A percentile compares a stretch with the other conserved stretches of the same genome.
Evolutionary conservation across 2,888 invertebrate genomes (phyloP).

Genomic region (Zygogramma bicolorata): DNA sequence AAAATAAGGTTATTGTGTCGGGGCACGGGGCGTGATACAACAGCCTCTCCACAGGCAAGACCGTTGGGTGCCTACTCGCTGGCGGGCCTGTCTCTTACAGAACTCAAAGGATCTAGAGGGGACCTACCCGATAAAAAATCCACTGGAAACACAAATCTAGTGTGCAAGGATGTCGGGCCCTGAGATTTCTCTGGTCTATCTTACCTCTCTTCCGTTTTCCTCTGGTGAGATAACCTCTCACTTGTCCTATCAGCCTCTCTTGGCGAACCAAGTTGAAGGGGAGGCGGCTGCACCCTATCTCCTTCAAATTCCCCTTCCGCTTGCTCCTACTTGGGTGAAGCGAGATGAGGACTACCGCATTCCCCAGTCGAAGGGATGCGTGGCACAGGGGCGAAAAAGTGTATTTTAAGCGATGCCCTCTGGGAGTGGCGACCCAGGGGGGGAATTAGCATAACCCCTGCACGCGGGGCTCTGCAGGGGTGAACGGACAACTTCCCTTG

Average conservation of each 20-base stretch:
- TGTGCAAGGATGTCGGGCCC: constrained; percentile 10
- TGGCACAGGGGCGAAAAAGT: background rate
- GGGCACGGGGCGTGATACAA: background rate
- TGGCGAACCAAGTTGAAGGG: background rate
- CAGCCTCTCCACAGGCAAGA: constrained; percentile 6
- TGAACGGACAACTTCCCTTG: background rate
- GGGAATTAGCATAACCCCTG: background rate
- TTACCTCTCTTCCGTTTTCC: background rate
- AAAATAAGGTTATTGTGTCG: background rate
- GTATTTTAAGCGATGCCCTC: background rate
- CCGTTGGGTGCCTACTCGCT: constrained; percentile 3
- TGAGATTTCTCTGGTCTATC: constrained; percentile 2
- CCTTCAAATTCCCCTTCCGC: background rate
- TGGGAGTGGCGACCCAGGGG: background rate
- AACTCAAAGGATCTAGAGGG: constrained; percentile 8
- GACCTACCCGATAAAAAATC: background rate
- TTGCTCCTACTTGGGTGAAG: background rate
- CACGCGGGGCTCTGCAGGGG: constrained; percentile 15
- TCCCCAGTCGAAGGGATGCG: background rate
- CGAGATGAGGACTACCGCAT: background rate
- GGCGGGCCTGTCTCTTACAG: constrained; percentile 9
- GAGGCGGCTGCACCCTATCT: background rate
- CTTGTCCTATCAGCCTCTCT: background rate
- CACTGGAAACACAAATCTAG: background rate
- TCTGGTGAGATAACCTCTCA: background rate